Evolutionary conservation across 2,888 invertebrate genomes (phyloP).

Genomic region (Eutolmus rufibarbis): DNA sequence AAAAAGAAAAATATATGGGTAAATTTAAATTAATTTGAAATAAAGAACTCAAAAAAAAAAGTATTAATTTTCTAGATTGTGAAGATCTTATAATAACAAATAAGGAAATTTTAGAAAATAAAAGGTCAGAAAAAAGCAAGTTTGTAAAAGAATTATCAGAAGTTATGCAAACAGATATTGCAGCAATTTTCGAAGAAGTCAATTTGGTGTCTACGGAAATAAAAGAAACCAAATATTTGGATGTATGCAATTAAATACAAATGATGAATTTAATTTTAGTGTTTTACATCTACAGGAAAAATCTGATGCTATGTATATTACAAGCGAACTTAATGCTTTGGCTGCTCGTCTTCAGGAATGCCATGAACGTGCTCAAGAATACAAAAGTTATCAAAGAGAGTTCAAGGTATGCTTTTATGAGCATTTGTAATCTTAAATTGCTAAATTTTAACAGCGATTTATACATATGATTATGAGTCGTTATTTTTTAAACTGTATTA

Average conservation of each 20-base stretch:
- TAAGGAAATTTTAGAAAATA: constrained; percentile 68
- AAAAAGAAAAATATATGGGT: constrained; percentile 64
- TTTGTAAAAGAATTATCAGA: constrained; percentile 75
- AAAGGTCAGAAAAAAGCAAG: constrained; percentile 72
- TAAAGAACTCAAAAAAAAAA: neutral
- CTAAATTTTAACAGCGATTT: too few relatives aligned
- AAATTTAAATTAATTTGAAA: neutral
- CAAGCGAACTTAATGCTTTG: constrained; percentile 70
- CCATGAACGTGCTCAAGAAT: constrained; percentile 75
- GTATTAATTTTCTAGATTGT: constrained; percentile 50
- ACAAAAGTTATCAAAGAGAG: constrained; percentile 81
- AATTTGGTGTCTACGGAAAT: constrained; percentile 77
- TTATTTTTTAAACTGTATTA: too few relatives aligned
- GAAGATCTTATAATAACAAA: constrained; percentile 63
- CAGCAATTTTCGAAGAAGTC: constrained; percentile 74
- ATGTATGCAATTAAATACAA: constrained; percentile 51
- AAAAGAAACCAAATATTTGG: constrained; percentile 58
- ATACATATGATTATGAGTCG: too few relatives aligned
- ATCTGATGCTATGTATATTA: constrained; percentile 73
- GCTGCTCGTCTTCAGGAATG: constrained; percentile 70
- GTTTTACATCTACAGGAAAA: constrained; percentile 66
- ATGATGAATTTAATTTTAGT: neutral
- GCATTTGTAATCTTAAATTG: neutral
- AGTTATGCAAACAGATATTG: constrained; percentile 80
- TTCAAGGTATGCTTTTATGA: constrained; percentile 70